Conservation (phyloP, 2,888 invertebrate genomes). For the Nephrotoma guestfalica region DNA sequence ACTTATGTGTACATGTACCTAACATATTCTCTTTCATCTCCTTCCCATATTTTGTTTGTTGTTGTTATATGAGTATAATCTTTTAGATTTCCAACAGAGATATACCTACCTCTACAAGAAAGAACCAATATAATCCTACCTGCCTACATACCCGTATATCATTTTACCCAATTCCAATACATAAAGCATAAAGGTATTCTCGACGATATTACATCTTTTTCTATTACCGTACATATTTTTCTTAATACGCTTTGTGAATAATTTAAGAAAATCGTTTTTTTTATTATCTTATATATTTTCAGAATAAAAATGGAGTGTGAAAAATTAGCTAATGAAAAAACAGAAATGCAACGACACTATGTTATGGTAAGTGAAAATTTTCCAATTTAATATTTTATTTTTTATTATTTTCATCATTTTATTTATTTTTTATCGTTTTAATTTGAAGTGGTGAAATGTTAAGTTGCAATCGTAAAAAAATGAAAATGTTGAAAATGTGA, state of each 20-base stretch:
- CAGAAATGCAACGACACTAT: slow-evolving; percentile 97
- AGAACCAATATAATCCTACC: neutral
- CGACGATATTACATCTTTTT: no score
- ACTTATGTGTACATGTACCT: neutral
- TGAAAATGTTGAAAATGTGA: neutral
- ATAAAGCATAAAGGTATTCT: neutral
- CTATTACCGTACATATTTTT: neutral
- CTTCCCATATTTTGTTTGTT: neutral
- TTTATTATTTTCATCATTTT: neutral
- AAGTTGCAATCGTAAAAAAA: neutral
- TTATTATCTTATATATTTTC: slow-evolving; percentile 31
- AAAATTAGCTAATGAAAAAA: slow-evolving; percentile 93
- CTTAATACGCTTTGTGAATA: neutral
- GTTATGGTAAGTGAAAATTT: slow-evolving; percentile 69
- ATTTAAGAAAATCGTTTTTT: slow-evolving; percentile 5
- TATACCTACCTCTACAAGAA: neutral
- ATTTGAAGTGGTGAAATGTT: neutral
- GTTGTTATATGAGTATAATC: neutral
- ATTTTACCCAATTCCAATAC: neutral
- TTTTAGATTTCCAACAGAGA: neutral
- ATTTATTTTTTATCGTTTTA: neutral
- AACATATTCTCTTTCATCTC: neutral
- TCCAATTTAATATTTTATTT: neutral
- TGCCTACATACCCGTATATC: neutral
- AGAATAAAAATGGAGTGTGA: slow-evolving; percentile 96